Base-by-base conservation (phyloP, 1,140 invertebrate species). In the Diorhabda carinulata region DNA sequence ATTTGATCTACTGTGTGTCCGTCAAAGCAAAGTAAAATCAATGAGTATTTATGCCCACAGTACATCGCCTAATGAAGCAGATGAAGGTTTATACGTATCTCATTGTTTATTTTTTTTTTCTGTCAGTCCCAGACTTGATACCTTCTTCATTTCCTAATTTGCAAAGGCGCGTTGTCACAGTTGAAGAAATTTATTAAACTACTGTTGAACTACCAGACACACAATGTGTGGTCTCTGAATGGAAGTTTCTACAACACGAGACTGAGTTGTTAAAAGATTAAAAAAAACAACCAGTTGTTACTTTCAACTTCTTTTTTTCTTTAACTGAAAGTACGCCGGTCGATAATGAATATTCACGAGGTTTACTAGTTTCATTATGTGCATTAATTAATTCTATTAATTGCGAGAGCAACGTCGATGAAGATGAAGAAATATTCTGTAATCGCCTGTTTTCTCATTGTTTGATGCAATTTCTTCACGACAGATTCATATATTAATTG, bases 231-330 rank as follows among this genome's bases (percentile, higher is more conserved):
- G 61, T 62, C 61, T 43, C 3, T 6, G 10, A 43, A 2, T 62
- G 43, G 43, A 62, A 62, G 61, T 43, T 62, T n/a, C 43, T n/a
- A 42, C 47, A 52, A n/a, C 47, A 52, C 7, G 8, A 62, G n/a
- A 41, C 58, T 59, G 43, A 41, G 41, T 62, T 62, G 61, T 62
- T 43, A 10, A 7, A 62, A 62, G 61, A 62, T 10, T 43, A 62
- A 62, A 62, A 62, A 62, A 43, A 62, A 52, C 47, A 62, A 62
- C 61, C 61, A n/a, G 9, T n/a, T 62, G 61, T 62, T 52, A 62
- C 41, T 43, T 62, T 43, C 41, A 43, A 44, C 43, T 43, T 43
- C 44, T 62, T 62, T 62, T 25, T 25, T 25, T 25, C 44, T 41
- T 43, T 43, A 43, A 62, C 44, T 7, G 61, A 43, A 62, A 62